Evolutionary conservation across 2,113 vertebrate species (phyloP).

Genomic region (Meles meles): DNA sequence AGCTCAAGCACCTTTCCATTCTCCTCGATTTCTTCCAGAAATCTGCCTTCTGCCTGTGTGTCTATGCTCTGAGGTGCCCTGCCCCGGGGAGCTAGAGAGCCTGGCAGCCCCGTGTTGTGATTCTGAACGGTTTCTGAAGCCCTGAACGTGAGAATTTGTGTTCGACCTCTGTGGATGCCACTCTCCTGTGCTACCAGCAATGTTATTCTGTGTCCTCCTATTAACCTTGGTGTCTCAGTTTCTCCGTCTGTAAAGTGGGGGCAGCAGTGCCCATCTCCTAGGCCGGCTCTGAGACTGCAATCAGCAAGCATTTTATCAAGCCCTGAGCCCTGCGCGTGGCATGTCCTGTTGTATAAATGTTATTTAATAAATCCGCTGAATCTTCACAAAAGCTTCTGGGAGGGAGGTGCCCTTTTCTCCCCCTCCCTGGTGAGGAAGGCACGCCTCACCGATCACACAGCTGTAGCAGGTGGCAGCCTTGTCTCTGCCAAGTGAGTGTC

Average conservation of each 20-base stretch:
- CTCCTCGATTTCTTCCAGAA: background rate
- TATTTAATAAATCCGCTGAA: accelerated
- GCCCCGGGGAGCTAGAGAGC: accelerated
- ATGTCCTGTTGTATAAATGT: accelerated
- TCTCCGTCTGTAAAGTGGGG: background rate
- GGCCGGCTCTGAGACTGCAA: background rate
- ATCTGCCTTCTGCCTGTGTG: too few species aligned
- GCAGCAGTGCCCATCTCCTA: accelerated
- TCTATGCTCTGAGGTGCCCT: accelerated
- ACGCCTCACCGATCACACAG: accelerated
- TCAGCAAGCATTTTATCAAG: too few species aligned
- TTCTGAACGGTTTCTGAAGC: background rate
- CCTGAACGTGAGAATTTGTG: accelerated
- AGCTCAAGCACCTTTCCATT: background rate
- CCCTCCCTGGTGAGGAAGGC: accelerated
- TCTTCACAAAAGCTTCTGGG: accelerated
- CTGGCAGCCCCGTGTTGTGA: accelerated
- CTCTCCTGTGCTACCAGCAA: background rate
- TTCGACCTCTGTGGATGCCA: too few species aligned
- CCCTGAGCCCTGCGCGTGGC: too few species aligned
- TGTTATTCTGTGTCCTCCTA: background rate
- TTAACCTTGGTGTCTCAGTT: background rate
- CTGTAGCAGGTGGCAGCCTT: background rate
- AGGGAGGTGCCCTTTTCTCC: background rate
- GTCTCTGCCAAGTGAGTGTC: accelerated